Percentiles rank a stretch among this genome's conserved stretches.
Evolutionary conservation across 2,113 vertebrate species (phyloP).

Genomic region (Vanacampus margaritifer): DNA sequence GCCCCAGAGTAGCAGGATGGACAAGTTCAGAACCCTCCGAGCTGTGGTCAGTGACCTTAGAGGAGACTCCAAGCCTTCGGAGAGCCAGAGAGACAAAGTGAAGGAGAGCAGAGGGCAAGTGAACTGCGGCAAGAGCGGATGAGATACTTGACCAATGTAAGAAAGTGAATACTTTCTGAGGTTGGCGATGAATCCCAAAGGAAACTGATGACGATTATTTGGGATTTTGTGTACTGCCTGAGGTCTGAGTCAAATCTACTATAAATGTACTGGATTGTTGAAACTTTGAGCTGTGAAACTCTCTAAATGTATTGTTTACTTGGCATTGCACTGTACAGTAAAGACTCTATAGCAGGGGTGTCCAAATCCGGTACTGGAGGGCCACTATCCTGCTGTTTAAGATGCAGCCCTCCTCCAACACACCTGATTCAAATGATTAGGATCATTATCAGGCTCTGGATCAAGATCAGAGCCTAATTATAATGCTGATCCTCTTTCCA

Average conservation of each 20-base stretch:
- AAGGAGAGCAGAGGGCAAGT: slow-evolving; percentile 63
- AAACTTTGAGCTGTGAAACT: slow-evolving; percentile 57
- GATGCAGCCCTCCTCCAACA: too few species aligned
- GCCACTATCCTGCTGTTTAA: too few species aligned
- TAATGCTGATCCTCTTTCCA: too few species aligned
- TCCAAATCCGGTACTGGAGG: too few species aligned
- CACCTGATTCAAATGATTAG: too few species aligned
- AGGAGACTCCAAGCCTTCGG: slow-evolving; percentile 48
- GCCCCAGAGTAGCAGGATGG: slow-evolving; percentile 43
- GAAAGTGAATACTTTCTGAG: slow-evolving; percentile 34
- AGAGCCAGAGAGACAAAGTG: slow-evolving; percentile 55
- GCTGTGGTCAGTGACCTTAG: slow-evolving; percentile 61
- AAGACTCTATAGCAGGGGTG: slow-evolving; percentile 34
- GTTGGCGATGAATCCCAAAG: slow-evolving; percentile 40
- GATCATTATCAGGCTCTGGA: too few species aligned
- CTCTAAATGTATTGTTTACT: slow-evolving; percentile 68
- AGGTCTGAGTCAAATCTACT: slow-evolving; percentile 55
- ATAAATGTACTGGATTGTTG: slow-evolving; percentile 65
- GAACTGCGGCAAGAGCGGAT: slow-evolving; percentile 66
- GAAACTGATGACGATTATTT: slow-evolving; percentile 52
- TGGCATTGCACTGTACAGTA: slow-evolving; percentile 66
- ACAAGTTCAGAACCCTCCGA: slow-evolving; percentile 64
- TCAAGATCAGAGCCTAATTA: too few species aligned
- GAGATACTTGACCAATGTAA: slow-evolving; percentile 27
- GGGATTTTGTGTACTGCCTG: slow-evolving; percentile 40